Evolutionary conservation across 1,140 invertebrate genomes (phyloP).

Genomic region (Lethrus apterus): DNA sequence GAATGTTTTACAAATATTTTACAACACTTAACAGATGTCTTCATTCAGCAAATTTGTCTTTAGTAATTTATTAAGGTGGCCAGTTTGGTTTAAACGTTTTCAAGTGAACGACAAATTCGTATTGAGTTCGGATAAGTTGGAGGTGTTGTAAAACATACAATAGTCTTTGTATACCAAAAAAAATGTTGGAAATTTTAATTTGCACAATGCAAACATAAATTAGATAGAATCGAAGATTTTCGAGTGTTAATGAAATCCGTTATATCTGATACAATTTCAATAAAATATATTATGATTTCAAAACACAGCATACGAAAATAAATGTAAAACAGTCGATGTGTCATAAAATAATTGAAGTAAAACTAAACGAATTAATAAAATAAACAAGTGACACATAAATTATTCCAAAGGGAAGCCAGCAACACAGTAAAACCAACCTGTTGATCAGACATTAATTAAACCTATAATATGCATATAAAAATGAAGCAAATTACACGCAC

Average conservation of each 20-base stretch:
- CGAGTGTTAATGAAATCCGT: too few relatives aligned
- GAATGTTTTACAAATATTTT: slow-evolving; percentile 13
- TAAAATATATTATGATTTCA: too few relatives aligned
- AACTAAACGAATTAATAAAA: slow-evolving; percentile 15
- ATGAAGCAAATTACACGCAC: slow-evolving; percentile 2
- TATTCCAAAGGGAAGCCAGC: slow-evolving; percentile 11
- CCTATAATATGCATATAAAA: slow-evolving; percentile 12
- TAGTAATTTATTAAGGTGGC: too few relatives aligned
- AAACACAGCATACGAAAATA: slow-evolving; percentile 1
- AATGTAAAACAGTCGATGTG: not conserved
- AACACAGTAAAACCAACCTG: slow-evolving; percentile 10
- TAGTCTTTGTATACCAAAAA: too few relatives aligned
- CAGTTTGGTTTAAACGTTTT: too few relatives aligned
- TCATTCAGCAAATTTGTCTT: slow-evolving; percentile 3
- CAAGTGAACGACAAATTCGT: too few relatives aligned
- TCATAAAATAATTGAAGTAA: slow-evolving; percentile 10
- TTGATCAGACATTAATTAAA: slow-evolving; percentile 13
- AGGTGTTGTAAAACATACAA: too few relatives aligned
- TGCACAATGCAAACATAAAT: too few relatives aligned
- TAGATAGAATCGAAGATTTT: too few relatives aligned
- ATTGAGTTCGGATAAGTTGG: too few relatives aligned
- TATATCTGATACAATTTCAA: too few relatives aligned
- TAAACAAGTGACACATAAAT: slow-evolving; percentile 13
- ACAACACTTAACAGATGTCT: slow-evolving; percentile 18
- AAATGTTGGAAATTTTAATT: too few relatives aligned